A percentile compares a stretch with the other conserved stretches of the same genome.
phyloP scores from a whole-genome alignment of 2,797 vertebrate species.

The Paedocypris micromegethes region DNA sequence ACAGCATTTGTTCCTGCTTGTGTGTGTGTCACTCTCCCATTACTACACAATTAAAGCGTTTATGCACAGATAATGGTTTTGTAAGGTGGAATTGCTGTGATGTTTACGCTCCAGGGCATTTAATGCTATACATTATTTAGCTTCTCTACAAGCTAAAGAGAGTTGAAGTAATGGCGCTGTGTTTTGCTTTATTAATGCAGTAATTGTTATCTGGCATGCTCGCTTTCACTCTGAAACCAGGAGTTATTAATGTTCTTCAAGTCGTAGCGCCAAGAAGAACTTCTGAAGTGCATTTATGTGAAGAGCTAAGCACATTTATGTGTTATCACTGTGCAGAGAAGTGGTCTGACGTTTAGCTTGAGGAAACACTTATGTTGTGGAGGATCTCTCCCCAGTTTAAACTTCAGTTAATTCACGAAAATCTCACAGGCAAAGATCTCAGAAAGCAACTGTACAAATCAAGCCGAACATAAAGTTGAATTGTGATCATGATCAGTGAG shows the following conservation, averaged over 20 bases:
- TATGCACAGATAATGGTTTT: conserved; percentile 40
- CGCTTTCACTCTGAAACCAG: not conserved
- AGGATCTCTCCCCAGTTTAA: too few relatives aligned
- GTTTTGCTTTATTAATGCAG: conserved; percentile 14
- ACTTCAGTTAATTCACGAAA: too few relatives aligned
- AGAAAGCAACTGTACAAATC: too few relatives aligned
- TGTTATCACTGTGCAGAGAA: conserved; percentile 1
- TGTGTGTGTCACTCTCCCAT: conserved; percentile 17
- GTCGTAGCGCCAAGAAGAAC: conserved; percentile 1
- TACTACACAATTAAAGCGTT: conserved; percentile 41
- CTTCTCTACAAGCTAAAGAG: conserved; percentile 3
- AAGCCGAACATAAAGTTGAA: too few relatives aligned
- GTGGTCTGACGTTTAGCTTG: not conserved
- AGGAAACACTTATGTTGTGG: too few relatives aligned
- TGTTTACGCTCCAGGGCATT: conserved; percentile 25
- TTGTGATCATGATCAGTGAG: too few relatives aligned
- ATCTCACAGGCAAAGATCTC: too few relatives aligned
- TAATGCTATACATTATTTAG: conserved; percentile 29
- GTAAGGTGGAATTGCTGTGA: conserved; percentile 35
- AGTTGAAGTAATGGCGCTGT: conserved; percentile 18
- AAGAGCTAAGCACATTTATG: conserved; percentile 6
- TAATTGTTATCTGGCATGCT: conserved; percentile 22
- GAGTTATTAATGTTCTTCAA: not conserved
- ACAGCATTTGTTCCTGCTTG: too few relatives aligned
- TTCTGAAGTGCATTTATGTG: conserved; percentile 12